These are phyloP conservation scores for Zeuzera pyrina DNA, from an alignment of 2,888 invertebrate species.

Conservation along the genomic window DNA sequence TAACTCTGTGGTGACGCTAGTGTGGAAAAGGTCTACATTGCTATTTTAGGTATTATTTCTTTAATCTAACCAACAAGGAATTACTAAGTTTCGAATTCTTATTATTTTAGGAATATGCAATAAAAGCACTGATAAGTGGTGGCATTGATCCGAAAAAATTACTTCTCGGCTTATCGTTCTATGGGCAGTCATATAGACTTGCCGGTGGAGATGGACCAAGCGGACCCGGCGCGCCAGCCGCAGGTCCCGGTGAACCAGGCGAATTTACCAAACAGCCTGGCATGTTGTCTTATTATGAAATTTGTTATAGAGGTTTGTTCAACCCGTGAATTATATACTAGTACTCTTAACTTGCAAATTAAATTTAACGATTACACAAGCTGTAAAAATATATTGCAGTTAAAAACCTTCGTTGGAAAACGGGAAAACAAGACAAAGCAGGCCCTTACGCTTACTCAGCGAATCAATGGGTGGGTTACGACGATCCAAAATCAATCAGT, in stretches of 20 bases:
- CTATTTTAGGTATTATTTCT: no score
- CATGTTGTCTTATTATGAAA: slow-evolving; percentile 90
- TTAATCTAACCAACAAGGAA: no score
- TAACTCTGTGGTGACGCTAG: no score
- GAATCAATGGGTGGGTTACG: slow-evolving; percentile 93
- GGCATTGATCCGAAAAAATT: slow-evolving; percentile 87
- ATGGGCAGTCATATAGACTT: slow-evolving; percentile 88
- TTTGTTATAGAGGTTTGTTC: slow-evolving; percentile 76
- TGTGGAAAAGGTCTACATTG: no score
- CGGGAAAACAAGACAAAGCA: slow-evolving; percentile 72
- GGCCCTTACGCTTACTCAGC: slow-evolving; percentile 85
- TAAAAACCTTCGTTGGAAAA: slow-evolving; percentile 78
- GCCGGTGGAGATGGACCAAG: slow-evolving; percentile 42
- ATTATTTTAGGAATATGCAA: slow-evolving; percentile 79
- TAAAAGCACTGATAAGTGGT: slow-evolving; percentile 80
- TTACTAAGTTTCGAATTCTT: no score
- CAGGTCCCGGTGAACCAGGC: slow-evolving; percentile 85
- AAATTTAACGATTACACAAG: no score
- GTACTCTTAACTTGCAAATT: slow-evolving; percentile 9
- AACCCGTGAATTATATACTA: not conserved
- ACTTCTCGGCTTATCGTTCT: slow-evolving; percentile 86
- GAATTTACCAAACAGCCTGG: slow-evolving; percentile 89
- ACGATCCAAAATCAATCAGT: slow-evolving; percentile 83
- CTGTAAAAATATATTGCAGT: slow-evolving; percentile 39
- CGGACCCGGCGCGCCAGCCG: slow-evolving; percentile 75